Percentiles rank a stretch among this genome's conserved stretches.
Conservation (phyloP, 2,888 invertebrate genomes). For the Ypsolopha scabrella region DNA sequence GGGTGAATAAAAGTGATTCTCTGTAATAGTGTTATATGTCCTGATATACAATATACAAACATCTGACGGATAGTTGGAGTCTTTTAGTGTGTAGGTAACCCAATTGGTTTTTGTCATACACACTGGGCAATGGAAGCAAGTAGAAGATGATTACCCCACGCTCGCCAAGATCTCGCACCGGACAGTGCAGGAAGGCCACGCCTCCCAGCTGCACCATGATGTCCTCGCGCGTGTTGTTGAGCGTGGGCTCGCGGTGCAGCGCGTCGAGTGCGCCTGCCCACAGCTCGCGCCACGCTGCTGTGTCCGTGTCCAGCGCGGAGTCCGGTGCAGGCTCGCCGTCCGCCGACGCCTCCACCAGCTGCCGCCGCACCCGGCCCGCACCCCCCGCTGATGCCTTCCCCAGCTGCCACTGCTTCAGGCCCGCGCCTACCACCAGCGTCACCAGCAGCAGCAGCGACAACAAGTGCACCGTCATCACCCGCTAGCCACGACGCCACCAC, state of each 20-base stretch:
- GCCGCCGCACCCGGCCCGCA: not conserved
- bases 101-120: too few species aligned
- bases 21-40: too few species aligned
- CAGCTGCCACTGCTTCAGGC: not conserved
- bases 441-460: not conserved
- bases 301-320: conserved; percentile 23
- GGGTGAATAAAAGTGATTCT: too few species aligned
- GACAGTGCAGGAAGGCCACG: conserved; percentile 84
- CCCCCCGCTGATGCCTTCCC: not conserved
- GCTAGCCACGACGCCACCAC: conserved; percentile 12
- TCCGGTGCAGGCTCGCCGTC: conserved; percentile 15
- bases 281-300: conserved; percentile 72
- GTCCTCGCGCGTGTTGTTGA: conserved; percentile 82
- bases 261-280: conserved; percentile 68
- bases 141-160: conserved; percentile 68
- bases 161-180: conserved; percentile 81
- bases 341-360: not conserved
- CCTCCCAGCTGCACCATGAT: conserved; percentile 83
- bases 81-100: too few species aligned
- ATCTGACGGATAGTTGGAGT: too few species aligned
- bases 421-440: not conserved
- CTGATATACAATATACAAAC: too few species aligned
- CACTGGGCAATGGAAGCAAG: too few species aligned
- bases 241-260: conserved; percentile 53
- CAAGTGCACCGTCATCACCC: conserved; percentile 9